Evolutionary conservation across 2,113 vertebrate species (phyloP).

Genomic region (Oreochromis tanganicae): DNA sequence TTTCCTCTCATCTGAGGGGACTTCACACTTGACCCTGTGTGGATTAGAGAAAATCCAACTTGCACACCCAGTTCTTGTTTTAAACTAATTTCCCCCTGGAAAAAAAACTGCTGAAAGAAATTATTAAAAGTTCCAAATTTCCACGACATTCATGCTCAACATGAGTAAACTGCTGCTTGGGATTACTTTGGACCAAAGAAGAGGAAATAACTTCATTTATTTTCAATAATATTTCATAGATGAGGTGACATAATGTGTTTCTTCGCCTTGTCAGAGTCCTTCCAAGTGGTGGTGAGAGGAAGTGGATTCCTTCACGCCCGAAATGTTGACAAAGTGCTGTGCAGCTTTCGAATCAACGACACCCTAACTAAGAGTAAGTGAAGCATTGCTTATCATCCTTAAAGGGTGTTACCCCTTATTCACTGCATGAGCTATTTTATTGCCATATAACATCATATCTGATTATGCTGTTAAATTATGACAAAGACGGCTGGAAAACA

Average conservation of each 20-base stretch:
- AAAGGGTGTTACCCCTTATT: too few relatives aligned
- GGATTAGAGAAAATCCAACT: not conserved
- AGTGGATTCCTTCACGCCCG: constrained; percentile 92
- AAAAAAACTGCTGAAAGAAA: not conserved
- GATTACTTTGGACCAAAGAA: not conserved
- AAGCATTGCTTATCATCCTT: not conserved
- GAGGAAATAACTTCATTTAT: rapidly evolving
- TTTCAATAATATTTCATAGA: not conserved
- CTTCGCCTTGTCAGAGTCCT: constrained; percentile 73
- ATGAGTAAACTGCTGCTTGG: not conserved
- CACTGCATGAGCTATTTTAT: not conserved
- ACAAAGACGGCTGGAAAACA: not conserved
- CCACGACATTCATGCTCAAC: not conserved
- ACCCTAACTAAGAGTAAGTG: constrained; percentile 89
- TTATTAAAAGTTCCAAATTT: not conserved
- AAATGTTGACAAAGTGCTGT: constrained; percentile 90
- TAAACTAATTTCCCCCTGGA: not conserved
- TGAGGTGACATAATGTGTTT: not conserved
- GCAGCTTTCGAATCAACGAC: constrained; percentile 96
- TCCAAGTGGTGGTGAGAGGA: constrained; percentile 92
- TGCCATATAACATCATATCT: not conserved
- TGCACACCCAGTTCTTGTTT: not conserved
- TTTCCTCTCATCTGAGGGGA: not conserved
- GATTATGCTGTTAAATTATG: not conserved
- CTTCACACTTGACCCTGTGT: not conserved